These are phyloP conservation scores for Anorthoa munda DNA, from an alignment of 2,888 invertebrate species.

Conservation along the genomic window DNA sequence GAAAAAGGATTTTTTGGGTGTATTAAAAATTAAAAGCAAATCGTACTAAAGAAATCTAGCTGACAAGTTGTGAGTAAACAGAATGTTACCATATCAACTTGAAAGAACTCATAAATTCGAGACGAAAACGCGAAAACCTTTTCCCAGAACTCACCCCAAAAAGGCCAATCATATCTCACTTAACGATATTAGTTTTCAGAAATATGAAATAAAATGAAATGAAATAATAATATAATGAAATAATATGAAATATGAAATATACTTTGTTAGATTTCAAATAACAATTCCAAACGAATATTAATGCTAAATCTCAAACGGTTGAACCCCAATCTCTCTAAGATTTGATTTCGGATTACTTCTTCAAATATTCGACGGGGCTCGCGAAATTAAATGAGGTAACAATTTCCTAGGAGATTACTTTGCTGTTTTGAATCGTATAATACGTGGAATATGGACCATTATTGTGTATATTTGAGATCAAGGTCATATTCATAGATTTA, in stretches of 20 bases:
- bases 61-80: conserved; percentile 31
- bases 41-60: conserved; percentile 10
- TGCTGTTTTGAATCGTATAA: conserved; percentile 43
- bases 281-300: conserved; percentile 44
- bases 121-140: conserved; percentile 16
- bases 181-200: conserved; percentile 56
- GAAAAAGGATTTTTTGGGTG: neutral
- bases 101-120: conserved; percentile 42
- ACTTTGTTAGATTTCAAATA: conserved; percentile 44
- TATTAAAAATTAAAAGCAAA: neutral
- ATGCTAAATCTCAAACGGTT: conserved; percentile 49
- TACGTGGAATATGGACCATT: conserved; percentile 21
- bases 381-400: conserved; percentile 58
- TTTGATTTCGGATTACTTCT: conserved; percentile 65
- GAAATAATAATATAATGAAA: too few relatives aligned
- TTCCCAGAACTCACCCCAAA: conserved; percentile 36
- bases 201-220: too few relatives aligned
- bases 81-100: conserved; percentile 41
- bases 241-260: too few relatives aligned
- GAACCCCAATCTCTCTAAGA: conserved; percentile 55
- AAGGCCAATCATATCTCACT: conserved; percentile 49
- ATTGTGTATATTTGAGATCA: conserved; percentile 18
- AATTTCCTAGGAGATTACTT: conserved; percentile 20
- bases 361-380: conserved; percentile 55
- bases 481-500: conserved; percentile 46